These are phyloP conservation scores for Drosophila sp. DNA, from an alignment of 1,140 invertebrate species.

Conservation along the genomic window DNA sequence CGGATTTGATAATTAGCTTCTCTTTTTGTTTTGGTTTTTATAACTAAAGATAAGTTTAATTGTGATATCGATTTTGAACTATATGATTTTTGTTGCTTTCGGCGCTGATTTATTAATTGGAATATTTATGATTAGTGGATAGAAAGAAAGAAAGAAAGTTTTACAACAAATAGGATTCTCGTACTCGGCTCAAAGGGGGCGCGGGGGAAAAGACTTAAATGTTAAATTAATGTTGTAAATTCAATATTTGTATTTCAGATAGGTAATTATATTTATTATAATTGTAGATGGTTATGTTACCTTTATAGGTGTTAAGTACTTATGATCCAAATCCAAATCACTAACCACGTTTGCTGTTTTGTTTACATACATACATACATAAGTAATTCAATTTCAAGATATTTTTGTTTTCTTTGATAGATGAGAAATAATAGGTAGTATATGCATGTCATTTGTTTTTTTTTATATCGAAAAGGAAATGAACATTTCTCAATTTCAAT, in stretches of 20 bases:
- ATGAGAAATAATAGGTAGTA: conserved; percentile 2
- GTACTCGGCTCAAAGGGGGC: not conserved
- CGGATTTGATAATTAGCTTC: not conserved
- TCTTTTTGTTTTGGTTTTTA: not conserved
- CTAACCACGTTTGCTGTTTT: conserved; percentile 77
- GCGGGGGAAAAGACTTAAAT: not conserved
- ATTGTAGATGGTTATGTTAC: conserved; percentile 34
- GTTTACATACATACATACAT: conserved; percentile 37
- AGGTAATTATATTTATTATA: conserved; percentile 3
- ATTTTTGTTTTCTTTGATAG: conserved; percentile 1
- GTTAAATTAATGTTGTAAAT: not conserved
- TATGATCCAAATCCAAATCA: conserved; percentile 77
- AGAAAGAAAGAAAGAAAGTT: not conserved
- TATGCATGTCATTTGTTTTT: not conserved
- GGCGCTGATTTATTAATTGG: not conserved
- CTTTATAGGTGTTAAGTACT: conserved; percentile 50
- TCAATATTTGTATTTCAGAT: conserved; percentile 3
- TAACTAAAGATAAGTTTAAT: not conserved
- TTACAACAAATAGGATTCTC: conserved; percentile 7
- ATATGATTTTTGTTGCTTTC: not conserved
- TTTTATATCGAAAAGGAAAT: not conserved
- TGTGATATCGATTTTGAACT: conserved; percentile 4
- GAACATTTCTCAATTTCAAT: conserved; percentile 3
- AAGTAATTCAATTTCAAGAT: conserved; percentile 27
- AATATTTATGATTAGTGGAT: conserved; percentile 2